Percentiles rank a stretch among this genome's conserved stretches.
Evolutionary conservation across 2,113 vertebrate species (phyloP).

Genomic region (Hydrochoerus hydrochaeris): DNA sequence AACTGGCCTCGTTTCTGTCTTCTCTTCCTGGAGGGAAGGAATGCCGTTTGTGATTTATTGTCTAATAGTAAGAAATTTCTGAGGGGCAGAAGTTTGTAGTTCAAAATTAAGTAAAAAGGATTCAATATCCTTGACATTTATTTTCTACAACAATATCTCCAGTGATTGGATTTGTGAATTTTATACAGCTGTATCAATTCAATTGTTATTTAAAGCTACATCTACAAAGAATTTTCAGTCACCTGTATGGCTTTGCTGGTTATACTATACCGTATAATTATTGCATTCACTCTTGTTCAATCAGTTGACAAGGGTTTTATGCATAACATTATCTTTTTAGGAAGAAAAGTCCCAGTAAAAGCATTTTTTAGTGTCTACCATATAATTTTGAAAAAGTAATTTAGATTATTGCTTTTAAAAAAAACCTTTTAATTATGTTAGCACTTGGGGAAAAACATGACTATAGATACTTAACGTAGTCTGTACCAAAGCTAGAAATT

Average conservation of each 20-base stretch:
- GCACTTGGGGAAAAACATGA: neutral
- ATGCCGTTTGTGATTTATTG: conserved; percentile 39
- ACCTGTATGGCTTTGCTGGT: neutral
- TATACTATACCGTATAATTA: neutral
- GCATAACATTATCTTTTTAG: neutral
- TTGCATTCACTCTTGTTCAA: neutral
- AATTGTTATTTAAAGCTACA: neutral
- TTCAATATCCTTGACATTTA: neutral
- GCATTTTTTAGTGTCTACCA: neutral
- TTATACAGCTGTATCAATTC: neutral
- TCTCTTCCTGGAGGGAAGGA: neutral
- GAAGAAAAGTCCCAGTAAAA: neutral
- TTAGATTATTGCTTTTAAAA: neutral
- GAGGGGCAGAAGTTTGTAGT: neutral
- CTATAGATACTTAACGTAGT: neutral
- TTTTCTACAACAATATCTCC: neutral
- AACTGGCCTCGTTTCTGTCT: neutral
- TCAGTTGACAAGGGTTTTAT: neutral
- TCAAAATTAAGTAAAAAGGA: neutral
- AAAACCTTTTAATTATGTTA: neutral
- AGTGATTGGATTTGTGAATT: neutral
- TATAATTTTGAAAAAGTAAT: conserved; percentile 12
- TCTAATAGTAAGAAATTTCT: conserved; percentile 10
- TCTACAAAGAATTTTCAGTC: neutral
- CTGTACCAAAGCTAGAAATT: neutral